Evolutionary conservation across 2,113 vertebrate genomes (phyloP).

Genomic region (Aphyosemion australe): DNA sequence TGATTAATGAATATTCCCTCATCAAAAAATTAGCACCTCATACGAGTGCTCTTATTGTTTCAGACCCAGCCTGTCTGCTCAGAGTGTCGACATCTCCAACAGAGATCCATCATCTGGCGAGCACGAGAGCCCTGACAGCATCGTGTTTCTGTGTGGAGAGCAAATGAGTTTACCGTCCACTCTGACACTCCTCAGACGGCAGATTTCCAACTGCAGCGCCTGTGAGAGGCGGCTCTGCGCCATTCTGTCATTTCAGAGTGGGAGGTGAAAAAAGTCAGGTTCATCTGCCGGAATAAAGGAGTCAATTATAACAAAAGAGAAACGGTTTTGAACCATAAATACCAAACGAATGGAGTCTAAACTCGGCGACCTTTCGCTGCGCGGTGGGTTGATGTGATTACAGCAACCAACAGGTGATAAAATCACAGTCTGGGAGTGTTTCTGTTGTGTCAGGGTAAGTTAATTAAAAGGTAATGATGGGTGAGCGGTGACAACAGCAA

Average conservation of each 20-base stretch:
- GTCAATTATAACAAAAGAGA: not conserved
- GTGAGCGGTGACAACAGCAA: no score
- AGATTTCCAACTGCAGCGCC: slow-evolving; percentile 1
- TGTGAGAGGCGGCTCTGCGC: not conserved
- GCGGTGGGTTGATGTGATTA: slow-evolving; percentile 44
- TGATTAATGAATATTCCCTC: not conserved
- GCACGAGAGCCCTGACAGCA: slow-evolving; percentile 1
- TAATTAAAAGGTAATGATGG: slow-evolving; percentile 43
- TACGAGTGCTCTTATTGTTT: slow-evolving; percentile 5
- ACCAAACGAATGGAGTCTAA: slow-evolving; percentile 35
- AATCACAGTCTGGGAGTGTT: slow-evolving; percentile 42
- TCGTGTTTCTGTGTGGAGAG: slow-evolving; percentile 7
- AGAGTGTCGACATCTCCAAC: slow-evolving; percentile 5
- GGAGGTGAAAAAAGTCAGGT: not conserved
- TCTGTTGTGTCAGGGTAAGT: slow-evolving; percentile 35
- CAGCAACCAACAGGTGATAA: slow-evolving; percentile 35
- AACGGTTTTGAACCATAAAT: slow-evolving; percentile 17
- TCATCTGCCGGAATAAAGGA: not conserved
- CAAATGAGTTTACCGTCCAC: slow-evolving; percentile 10
- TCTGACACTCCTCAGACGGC: slow-evolving; percentile 4
- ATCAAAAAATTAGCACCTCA: not conserved
- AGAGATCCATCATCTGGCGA: slow-evolving; percentile 10
- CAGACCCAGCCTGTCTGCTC: not conserved
- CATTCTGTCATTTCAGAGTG: not conserved
- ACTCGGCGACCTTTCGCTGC: slow-evolving; percentile 50